Evolutionary conservation across 2,113 vertebrate genomes (phyloP).

Genomic region (Brienomyrus longianalis): DNA sequence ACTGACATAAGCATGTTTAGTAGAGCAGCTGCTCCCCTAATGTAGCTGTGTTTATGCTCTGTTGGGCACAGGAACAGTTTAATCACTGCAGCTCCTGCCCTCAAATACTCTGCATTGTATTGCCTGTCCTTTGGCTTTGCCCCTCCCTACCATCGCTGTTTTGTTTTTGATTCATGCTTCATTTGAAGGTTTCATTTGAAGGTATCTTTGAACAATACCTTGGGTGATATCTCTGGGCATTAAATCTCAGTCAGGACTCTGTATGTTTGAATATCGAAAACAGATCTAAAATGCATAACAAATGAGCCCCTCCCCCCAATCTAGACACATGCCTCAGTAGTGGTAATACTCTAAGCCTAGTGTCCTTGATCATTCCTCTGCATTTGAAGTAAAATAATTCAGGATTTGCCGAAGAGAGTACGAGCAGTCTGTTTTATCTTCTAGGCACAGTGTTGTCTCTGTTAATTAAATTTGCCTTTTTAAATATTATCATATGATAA

Average conservation of each 20-base stretch:
- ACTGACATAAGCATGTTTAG: neutral
- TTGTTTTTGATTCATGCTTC: neutral
- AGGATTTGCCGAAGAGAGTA: neutral
- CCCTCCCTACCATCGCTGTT: neutral
- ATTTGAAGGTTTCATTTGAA: neutral
- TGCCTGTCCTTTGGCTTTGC: neutral
- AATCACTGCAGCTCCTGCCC: neutral
- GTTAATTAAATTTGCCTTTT: neutral
- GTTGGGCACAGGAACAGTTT: neutral
- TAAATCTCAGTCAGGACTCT: neutral
- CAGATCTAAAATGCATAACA: neutral
- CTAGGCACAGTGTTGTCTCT: neutral
- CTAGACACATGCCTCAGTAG: neutral
- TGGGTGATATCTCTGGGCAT: neutral
- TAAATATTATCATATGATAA: neutral
- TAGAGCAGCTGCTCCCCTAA: neutral
- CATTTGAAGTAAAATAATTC: neutral
- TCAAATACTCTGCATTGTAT: neutral
- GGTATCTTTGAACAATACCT: neutral
- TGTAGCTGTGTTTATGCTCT: neutral
- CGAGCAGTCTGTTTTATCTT: neutral
- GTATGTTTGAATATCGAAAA: neutral
- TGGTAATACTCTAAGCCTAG: neutral
- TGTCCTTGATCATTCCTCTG: neutral
- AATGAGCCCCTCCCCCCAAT: neutral